phyloP scores from a whole-genome alignment of 2,888 invertebrate species.

The Drosophila stalkeri region DNA sequence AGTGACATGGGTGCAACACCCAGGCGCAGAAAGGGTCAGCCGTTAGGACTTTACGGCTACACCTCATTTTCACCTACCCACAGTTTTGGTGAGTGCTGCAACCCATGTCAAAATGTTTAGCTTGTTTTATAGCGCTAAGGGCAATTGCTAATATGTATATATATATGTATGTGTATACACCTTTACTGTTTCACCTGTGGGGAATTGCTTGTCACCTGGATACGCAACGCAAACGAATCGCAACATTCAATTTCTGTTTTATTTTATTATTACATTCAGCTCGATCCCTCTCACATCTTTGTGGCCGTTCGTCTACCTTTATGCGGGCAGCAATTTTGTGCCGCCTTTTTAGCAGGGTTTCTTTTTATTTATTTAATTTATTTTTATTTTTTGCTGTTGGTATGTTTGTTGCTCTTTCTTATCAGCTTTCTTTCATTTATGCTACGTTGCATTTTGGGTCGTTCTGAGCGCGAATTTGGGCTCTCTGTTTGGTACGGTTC shows the following conservation, averaged over 20 bases:
- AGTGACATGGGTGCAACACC: conserved; percentile 79
- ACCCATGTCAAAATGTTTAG: conserved; percentile 77
- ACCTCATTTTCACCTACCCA: conserved; percentile 69
- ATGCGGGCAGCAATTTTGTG: conserved; percentile 71
- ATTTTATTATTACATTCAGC: conserved; percentile 50
- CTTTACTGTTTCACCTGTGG: conserved; percentile 64
- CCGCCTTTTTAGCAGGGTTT: conserved; percentile 45
- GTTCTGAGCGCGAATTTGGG: conserved; percentile 27
- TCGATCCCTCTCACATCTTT: not conserved
- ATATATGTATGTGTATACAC: not conserved
- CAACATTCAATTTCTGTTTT: conserved; percentile 74
- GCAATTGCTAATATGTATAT: conserved; percentile 73
- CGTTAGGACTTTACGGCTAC: conserved; percentile 24
- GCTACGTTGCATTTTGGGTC: conserved; percentile 71
- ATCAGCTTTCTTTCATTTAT: conserved; percentile 80
- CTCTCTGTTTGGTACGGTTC: conserved; percentile 22
- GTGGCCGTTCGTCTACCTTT: conserved; percentile 20
- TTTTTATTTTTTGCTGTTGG: not conserved
- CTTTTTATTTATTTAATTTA: not conserved
- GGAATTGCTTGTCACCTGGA: conserved; percentile 76
- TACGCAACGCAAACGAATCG: conserved; percentile 51
- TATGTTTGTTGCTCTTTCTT: conserved; percentile 51
- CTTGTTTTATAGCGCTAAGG: conserved; percentile 65
- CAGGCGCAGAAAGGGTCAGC: conserved; percentile 63
- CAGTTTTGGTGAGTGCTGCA: conserved; percentile 10